These are phyloP conservation scores for Lepidurus apus DNA, from an alignment of 1,140 invertebrate genomes.

Conservation along the genomic window DNA sequence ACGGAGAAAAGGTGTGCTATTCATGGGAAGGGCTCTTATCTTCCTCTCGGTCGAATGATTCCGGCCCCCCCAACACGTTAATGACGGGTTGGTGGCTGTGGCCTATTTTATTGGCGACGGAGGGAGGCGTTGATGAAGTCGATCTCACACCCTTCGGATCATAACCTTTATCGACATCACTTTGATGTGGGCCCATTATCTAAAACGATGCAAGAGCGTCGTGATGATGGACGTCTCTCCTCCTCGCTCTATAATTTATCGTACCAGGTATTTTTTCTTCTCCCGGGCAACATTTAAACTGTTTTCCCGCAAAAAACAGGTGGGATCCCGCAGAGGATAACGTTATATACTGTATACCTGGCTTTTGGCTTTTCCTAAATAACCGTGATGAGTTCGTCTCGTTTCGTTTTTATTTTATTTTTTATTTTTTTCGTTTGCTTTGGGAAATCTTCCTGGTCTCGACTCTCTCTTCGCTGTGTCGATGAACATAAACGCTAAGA, in stretches of 20 bases:
- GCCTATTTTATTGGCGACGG: conserved; percentile 7
- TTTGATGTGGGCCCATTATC: conserved; percentile 5
- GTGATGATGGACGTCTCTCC: background rate
- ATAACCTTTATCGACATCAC: conserved; percentile 19
- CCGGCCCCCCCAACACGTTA: conserved; percentile 15
- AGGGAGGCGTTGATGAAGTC: conserved; percentile 17
- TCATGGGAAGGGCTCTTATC: background rate
- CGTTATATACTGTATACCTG: background rate
- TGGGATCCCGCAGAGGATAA: background rate
- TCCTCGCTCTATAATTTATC: background rate
- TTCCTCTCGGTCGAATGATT: background rate
- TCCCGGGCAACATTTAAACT: background rate
- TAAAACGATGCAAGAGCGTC: conserved; percentile 6
- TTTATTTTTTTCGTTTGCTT: background rate
- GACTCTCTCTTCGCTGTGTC: background rate
- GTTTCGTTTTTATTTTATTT: background rate
- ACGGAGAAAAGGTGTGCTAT: background rate
- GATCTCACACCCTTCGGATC: conserved; percentile 20
- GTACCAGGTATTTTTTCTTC: background rate
- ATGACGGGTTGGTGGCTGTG: conserved; percentile 17
- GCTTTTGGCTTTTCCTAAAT: background rate
- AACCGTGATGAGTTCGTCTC: background rate
- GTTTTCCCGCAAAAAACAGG: conserved; percentile 1
- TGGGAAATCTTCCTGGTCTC: background rate
- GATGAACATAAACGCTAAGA: too few species aligned